These are phyloP conservation scores for Trachelipus rathkii DNA, from an alignment of 1,140 invertebrate genomes.

Conservation along the genomic window DNA sequence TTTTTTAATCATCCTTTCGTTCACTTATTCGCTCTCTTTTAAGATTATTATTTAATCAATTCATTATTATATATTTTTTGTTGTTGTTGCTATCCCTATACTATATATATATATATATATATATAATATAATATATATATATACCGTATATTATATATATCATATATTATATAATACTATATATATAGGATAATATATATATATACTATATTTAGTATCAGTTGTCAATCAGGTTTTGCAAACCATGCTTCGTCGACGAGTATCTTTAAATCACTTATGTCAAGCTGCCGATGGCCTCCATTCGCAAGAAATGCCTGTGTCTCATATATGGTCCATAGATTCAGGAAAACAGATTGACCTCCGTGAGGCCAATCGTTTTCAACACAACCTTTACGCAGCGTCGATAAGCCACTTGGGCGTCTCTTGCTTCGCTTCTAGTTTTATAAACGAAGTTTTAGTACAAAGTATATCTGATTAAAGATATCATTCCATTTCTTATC, in stretches of 20 bases:
- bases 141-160: slow-evolving; percentile 5
- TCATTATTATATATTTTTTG: too few species aligned
- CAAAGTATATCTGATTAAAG: neutral
- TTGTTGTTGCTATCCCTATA: too few species aligned
- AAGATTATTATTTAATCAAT: too few species aligned
- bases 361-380: slow-evolving; percentile 51
- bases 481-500: too few species aligned
- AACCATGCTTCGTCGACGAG: slow-evolving; percentile 57
- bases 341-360: slow-evolving; percentile 52
- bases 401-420: slow-evolving; percentile 50
- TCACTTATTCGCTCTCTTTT: too few species aligned
- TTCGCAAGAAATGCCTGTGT: slow-evolving; percentile 57
- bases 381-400: slow-evolving; percentile 54
- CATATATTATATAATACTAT: slow-evolving; percentile 15
- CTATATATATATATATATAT: neutral
- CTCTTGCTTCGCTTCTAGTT: slow-evolving; percentile 48
- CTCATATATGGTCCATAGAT: slow-evolving; percentile 56
- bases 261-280: slow-evolving; percentile 60
- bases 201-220: neutral
- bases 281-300: slow-evolving; percentile 59
- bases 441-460: slow-evolving; percentile 51
- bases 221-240: neutral
- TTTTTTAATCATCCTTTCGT: too few species aligned
- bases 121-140: slow-evolving; percentile 12
- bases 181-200: slow-evolving; percentile 15